These are phyloP conservation scores for Panzeria rudis DNA, from an alignment of 2,888 invertebrate species.

Conservation along the genomic window DNA sequence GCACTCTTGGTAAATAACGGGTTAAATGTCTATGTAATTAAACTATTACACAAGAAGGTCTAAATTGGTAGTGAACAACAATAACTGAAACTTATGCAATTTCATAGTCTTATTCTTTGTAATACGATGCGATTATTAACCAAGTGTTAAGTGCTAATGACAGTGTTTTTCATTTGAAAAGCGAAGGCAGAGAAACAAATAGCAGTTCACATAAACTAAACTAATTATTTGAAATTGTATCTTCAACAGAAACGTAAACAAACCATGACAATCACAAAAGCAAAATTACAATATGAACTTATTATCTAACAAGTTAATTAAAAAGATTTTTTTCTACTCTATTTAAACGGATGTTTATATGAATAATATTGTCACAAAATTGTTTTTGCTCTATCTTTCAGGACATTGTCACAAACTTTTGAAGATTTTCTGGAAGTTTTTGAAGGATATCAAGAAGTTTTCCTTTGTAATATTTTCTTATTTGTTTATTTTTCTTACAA, in stretches of 20 bases:
- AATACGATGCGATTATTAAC: slow-evolving; percentile 51
- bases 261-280: slow-evolving; percentile 24
- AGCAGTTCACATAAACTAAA: slow-evolving; percentile 4
- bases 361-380: background rate
- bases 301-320: slow-evolving; percentile 39
- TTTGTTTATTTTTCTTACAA: background rate
- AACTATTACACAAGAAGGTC: slow-evolving; percentile 29
- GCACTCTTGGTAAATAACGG: background rate
- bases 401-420: background rate
- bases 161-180: slow-evolving; percentile 22
- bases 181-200: background rate
- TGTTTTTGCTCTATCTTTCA: background rate
- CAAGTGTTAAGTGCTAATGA: slow-evolving; percentile 66
- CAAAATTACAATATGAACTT: slow-evolving; percentile 3
- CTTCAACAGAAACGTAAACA: slow-evolving; percentile 40
- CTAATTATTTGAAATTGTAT: slow-evolving; percentile 48
- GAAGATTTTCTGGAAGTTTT: background rate
- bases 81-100: slow-evolving; percentile 44
- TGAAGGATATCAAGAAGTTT: background rate
- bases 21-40: slow-evolving; percentile 49
- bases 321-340: background rate
- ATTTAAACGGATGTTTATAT: background rate
- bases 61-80: slow-evolving; percentile 22
- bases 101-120: slow-evolving; percentile 57
- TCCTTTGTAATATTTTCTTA: background rate